A percentile compares a stretch with the other conserved stretches of the same genome.
These are phyloP conservation scores for Apodemia zela DNA, from an alignment of 2,888 invertebrate species.

Conservation along the genomic window DNA sequence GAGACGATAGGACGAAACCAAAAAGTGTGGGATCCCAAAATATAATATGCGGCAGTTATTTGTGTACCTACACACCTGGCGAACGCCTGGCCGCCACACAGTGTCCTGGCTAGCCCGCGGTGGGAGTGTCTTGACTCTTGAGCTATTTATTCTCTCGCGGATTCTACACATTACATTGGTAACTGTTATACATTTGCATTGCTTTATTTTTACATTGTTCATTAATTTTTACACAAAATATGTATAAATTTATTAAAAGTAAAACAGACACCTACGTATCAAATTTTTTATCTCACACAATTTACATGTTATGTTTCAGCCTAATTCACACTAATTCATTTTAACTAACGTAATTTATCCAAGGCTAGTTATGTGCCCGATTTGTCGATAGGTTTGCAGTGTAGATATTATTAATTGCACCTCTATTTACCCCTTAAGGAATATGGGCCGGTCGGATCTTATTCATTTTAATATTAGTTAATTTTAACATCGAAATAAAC, in stretches of 20 bases:
- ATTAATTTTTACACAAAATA: neutral
- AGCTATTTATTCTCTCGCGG: conserved; percentile 47
- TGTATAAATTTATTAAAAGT: no score
- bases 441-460: neutral
- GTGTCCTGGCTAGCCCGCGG: conserved; percentile 48
- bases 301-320: no score
- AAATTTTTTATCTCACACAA: no score
- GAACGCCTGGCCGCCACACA: conserved; percentile 54
- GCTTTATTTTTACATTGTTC: neutral
- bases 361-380: no score
- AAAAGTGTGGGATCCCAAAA: conserved; percentile 29
- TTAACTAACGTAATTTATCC: no score
- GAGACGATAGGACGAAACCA: conserved; percentile 23
- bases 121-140: conserved; percentile 39
- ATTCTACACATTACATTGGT: conserved; percentile 37
- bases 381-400: no score
- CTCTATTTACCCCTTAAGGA: no score
- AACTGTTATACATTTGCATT: conserved; percentile 14
- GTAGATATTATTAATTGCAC: no score
- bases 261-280: no score
- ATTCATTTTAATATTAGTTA: neutral
- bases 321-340: no score
- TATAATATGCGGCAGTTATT: conserved; percentile 34
- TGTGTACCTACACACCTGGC: conserved; percentile 59
- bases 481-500: neutral